phyloP scores from a whole-genome alignment of 2,113 vertebrate species.

The Columba livia region DNA sequence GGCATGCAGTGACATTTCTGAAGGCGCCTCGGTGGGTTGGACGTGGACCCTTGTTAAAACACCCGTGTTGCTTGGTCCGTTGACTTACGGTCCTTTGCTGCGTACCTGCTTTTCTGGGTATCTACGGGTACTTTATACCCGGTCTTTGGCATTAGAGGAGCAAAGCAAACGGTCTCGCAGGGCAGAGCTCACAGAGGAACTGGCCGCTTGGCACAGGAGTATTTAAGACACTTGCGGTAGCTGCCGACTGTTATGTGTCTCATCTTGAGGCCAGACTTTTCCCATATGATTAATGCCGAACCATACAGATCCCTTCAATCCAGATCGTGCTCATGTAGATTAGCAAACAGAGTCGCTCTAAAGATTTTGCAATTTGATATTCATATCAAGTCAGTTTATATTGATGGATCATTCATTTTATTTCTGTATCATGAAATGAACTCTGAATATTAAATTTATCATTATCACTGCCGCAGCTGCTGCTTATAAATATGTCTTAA shows the following conservation, averaged over 20 bases:
- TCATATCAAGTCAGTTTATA: conserved; percentile 61
- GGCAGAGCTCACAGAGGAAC: background rate
- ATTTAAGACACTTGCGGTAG: background rate
- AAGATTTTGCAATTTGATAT: conserved; percentile 54
- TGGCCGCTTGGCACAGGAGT: background rate
- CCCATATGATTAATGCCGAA: conserved; percentile 24
- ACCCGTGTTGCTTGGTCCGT: rapidly evolving
- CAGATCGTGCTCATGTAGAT: conserved; percentile 31
- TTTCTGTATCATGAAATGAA: conserved; percentile 62
- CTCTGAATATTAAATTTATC: conserved; percentile 65
- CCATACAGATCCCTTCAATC: conserved; percentile 56
- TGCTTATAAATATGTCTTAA: conserved; percentile 63
- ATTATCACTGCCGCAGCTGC: conserved; percentile 58
- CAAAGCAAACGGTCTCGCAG: background rate
- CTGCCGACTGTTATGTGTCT: background rate
- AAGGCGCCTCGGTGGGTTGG: background rate
- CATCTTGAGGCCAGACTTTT: conserved; percentile 3
- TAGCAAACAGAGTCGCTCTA: conserved; percentile 28
- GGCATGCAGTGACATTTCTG: background rate
- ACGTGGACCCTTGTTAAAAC: background rate
- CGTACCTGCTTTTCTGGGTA: background rate
- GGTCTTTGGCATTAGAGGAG: background rate
- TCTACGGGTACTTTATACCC: background rate
- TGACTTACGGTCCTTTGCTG: background rate
- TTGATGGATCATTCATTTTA: conserved; percentile 65